These are phyloP conservation scores for Vanessa atalanta DNA, from an alignment of 1,140 invertebrate species.

Conservation along the genomic window DNA sequence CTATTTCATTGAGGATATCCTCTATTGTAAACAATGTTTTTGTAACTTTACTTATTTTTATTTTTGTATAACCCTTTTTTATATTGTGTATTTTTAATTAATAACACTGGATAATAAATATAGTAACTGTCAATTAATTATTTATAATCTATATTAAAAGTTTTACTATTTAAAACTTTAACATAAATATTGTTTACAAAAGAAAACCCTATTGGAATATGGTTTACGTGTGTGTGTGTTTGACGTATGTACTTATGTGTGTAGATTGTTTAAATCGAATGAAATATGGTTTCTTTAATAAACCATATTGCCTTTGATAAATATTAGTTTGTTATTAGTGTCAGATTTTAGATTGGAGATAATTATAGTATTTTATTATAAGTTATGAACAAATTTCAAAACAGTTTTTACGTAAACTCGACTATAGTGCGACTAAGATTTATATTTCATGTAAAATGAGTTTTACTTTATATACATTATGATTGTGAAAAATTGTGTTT, in stretches of 20 bases:
- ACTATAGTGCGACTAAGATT: not conserved
- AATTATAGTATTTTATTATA: conserved; percentile 5
- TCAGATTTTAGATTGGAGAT: conserved; percentile 2
- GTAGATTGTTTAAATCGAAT: conserved; percentile 35
- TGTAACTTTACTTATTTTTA: not conserved
- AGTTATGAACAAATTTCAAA: conserved; percentile 3
- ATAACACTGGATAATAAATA: not conserved
- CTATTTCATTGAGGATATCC: not conserved
- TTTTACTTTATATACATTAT: not conserved
- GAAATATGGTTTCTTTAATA: conserved; percentile 26
- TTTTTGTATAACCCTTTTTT: not conserved
- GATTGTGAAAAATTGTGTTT: conserved; percentile 5
- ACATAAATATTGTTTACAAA: conserved; percentile 33
- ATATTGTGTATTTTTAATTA: not conserved
- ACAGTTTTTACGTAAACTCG: not conserved
- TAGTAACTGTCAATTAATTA: not conserved
- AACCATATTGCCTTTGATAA: conserved; percentile 32
- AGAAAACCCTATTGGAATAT: not conserved
- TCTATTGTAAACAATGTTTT: not conserved
- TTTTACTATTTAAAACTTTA: not conserved
- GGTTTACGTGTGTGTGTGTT: conserved; percentile 43
- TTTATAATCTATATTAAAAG: not conserved
- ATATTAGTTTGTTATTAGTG: conserved; percentile 27
- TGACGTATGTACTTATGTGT: conserved; percentile 63
- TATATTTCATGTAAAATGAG: conserved; percentile 1